These are phyloP conservation scores for Lochmaea capreae DNA, from an alignment of 2,888 invertebrate species.

Conservation along the genomic window DNA sequence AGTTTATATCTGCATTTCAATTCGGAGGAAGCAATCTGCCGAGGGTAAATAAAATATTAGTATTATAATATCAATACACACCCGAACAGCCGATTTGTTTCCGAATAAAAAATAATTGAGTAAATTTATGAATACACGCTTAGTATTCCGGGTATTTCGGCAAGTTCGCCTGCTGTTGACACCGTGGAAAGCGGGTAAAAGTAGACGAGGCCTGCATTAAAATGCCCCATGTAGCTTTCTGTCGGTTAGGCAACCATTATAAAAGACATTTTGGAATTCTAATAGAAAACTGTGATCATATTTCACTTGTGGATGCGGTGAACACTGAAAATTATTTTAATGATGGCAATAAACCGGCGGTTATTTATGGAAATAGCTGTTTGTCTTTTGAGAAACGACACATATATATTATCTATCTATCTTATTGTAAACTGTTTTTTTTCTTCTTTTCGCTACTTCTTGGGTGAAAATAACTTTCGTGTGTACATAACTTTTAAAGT, in stretches of 20 bases:
- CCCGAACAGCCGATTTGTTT: not conserved
- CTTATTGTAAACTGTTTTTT: conserved; percentile 21
- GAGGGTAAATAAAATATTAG: not conserved
- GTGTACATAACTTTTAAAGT: conserved; percentile 11
- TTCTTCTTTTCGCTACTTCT: not conserved
- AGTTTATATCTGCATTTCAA: too few relatives aligned
- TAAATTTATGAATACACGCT: conserved; percentile 45
- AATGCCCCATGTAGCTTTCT: conserved; percentile 55
- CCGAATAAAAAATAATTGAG: conserved; percentile 44
- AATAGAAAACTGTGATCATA: conserved; percentile 61
- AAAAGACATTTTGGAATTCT: conserved; percentile 59
- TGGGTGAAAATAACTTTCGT: conserved; percentile 9
- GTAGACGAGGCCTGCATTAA: conserved; percentile 52
- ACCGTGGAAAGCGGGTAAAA: conserved; percentile 34
- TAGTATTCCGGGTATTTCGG: conserved; percentile 47
- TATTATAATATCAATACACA: not conserved
- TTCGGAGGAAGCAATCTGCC: not conserved
- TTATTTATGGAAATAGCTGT: conserved; percentile 57
- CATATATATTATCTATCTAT: conserved; percentile 7
- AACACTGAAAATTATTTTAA: conserved; percentile 63
- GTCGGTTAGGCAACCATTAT: conserved; percentile 53
- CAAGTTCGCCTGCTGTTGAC: conserved; percentile 49
- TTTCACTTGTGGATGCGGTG: conserved; percentile 60
- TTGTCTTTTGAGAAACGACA: conserved; percentile 42
- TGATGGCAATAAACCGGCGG: conserved; percentile 59